These are phyloP conservation scores for Ancistrus triradiatus DNA, from an alignment of 2,113 vertebrate genomes.

Conservation along the genomic window DNA sequence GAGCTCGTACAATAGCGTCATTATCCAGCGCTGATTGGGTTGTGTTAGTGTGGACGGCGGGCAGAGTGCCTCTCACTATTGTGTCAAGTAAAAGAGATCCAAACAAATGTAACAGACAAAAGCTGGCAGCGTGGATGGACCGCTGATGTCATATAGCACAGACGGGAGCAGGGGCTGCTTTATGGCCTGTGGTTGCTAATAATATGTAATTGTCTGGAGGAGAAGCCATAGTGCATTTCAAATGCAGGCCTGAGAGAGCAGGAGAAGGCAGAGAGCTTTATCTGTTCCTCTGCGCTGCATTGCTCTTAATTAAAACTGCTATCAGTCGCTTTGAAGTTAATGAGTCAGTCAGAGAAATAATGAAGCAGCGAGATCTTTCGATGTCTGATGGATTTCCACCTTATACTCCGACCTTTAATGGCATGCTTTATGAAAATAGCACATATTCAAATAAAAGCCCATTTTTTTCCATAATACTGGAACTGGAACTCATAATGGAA, in stretches of 20 bases:
- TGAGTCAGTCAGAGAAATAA: conserved; percentile 62
- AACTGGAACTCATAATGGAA: too few species aligned
- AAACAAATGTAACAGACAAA: conserved; percentile 3
- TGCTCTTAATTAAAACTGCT: conserved; percentile 80
- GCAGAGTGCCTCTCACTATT: conserved; percentile 9
- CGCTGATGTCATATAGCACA: too few species aligned
- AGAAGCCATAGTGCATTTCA: conserved; percentile 11
- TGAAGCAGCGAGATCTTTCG: conserved; percentile 53
- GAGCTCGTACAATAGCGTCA: neutral
- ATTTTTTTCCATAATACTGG: too few species aligned
- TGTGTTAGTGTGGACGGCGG: neutral
- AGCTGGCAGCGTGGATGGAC: neutral
- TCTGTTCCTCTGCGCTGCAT: conserved; percentile 63
- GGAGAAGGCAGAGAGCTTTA: conserved; percentile 54
- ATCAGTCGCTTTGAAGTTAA: conserved; percentile 81
- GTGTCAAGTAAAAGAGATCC: conserved; percentile 9
- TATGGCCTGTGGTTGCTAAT: conserved; percentile 17
- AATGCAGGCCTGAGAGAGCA: conserved; percentile 21
- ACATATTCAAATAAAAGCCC: too few species aligned
- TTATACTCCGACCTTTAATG: too few species aligned
- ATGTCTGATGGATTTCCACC: conserved; percentile 44
- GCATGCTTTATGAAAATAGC: too few species aligned
- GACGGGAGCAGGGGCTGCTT: neutral
- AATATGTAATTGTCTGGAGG: conserved; percentile 12
- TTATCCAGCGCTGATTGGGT: conserved; percentile 13